Base-by-base conservation (phyloP, 1,140 invertebrate species). In the Drosophila pachea region DNA sequence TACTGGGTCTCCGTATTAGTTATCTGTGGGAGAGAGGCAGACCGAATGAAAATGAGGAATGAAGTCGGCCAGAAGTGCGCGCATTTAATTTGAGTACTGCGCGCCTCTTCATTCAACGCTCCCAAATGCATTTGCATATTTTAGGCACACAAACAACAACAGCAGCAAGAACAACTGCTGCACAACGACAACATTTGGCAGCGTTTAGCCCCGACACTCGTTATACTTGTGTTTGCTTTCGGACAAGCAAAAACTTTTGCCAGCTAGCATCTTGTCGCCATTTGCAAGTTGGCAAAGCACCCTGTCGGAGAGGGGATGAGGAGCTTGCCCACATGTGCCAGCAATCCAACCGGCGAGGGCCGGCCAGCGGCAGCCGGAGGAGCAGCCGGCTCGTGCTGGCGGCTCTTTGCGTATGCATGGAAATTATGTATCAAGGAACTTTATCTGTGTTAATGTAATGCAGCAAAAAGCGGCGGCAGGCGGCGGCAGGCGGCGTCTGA, bases 351-450 rank as follows among this genome's bases (percentile, higher is more conserved):
- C 38, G 14, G 22, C 38, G n/a, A 14, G 3, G 22, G 22, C 22
- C 22, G 22, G 14, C 35, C 14, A 36, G n/a, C 60, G 22, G 22
- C 49, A 36, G 49, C n/a, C 40, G 31, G 22, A 22, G 22, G 22
- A 61, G 38, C 47, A 50, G n/a, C 32, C 31, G 12, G 36, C 54
- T 33, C 35, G 16, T 32, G 36, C 75, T 58, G 68, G 56, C 59
- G 60, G 76, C 74, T 68, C 74, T 74, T 86, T 84, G 63, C 71
- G 54, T 77, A 76, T 86, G 81, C 70, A 86, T 77, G 74, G 64
- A 86, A 86, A 86, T 86, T 81, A 86, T 86, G 81, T 86, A 86
- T 86, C 81, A 86, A 86, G 81, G 82, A 84, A 86, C 81, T 84
- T 84, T 86, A 84, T 84, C 81, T 84, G 81, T 84, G 81, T 86